Conservation (phyloP, 2,888 invertebrate species). For the Rapana venosa region DNA sequence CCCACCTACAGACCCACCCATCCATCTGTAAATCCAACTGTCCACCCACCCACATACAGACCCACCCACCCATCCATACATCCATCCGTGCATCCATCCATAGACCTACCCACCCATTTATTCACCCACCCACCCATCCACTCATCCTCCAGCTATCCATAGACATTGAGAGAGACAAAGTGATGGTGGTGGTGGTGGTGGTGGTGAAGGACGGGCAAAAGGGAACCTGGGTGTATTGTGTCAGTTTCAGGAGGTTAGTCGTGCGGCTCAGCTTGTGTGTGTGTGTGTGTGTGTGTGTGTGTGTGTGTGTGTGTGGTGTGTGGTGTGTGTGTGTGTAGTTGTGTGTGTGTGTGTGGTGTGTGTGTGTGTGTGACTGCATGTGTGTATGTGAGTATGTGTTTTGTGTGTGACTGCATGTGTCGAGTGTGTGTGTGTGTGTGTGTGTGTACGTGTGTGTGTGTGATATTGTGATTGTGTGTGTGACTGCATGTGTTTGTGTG, state of each 20-base stretch:
- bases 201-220: too few relatives aligned
- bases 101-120: not conserved
- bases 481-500: too few relatives aligned
- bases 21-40: too few relatives aligned
- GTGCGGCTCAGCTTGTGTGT: not conserved
- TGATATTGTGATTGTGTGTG: too few relatives aligned
- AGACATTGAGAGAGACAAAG: not conserved
- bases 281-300: conserved; percentile 14
- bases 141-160: conserved; percentile 19
- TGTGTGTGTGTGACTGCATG: too few relatives aligned
- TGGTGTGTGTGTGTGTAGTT: not conserved
- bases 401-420: too few relatives aligned
- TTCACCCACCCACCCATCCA: not conserved
- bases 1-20: too few relatives aligned
- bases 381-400: too few relatives aligned
- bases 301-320: not conserved
- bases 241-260: not conserved
- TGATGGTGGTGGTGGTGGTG: not conserved
- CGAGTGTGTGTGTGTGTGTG: not conserved
- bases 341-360: not conserved
- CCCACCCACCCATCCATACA: too few relatives aligned
- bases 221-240: not conserved
- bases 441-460: not conserved
- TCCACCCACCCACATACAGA: too few relatives aligned
- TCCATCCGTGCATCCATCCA: not conserved